Conservation (phyloP, 2,888 invertebrate genomes). For the Rhynchonema sp. region DNA sequence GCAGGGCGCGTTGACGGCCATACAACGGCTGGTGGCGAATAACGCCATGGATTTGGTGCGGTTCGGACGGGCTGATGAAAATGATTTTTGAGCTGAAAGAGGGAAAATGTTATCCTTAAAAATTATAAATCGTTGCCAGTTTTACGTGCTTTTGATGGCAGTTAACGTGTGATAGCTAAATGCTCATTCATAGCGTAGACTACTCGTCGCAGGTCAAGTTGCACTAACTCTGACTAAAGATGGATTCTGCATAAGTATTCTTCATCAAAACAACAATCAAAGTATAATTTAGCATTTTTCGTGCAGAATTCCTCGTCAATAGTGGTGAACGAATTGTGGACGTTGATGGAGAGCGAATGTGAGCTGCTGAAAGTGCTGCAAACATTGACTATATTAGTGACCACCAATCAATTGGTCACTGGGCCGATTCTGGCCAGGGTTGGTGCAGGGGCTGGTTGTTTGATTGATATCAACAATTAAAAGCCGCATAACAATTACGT, state of each 20-base stretch:
- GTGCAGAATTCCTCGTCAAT: slow-evolving; percentile 67
- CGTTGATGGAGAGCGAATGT: slow-evolving; percentile 74
- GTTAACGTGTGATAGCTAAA: too few species aligned
- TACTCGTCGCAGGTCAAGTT: not conserved
- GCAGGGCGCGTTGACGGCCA: slow-evolving; percentile 71
- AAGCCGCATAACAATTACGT: too few species aligned
- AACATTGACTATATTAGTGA: slow-evolving; percentile 75
- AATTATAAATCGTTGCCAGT: too few species aligned
- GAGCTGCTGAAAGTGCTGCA: slow-evolving; percentile 90
- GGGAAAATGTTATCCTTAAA: too few species aligned
- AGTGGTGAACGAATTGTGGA: slow-evolving; percentile 78
- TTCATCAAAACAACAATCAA: not conserved
- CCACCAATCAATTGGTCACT: slow-evolving; percentile 81
- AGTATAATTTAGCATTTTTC: not conserved
- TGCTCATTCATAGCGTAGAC: not conserved
- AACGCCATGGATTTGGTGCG: slow-evolving; percentile 30
- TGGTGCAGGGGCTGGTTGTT: too few species aligned
- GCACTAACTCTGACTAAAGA: not conserved
- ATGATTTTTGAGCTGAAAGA: too few species aligned
- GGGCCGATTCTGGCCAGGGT: slow-evolving; percentile 63
- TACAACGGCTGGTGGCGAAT: slow-evolving; percentile 62
- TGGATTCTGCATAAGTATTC: not conserved
- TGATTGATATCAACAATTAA: too few species aligned
- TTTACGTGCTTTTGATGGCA: too few species aligned
- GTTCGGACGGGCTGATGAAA: too few species aligned